Evolutionary conservation across 2,888 invertebrate species (phyloP).

Genomic region (Chymomyza fuscimana): DNA sequence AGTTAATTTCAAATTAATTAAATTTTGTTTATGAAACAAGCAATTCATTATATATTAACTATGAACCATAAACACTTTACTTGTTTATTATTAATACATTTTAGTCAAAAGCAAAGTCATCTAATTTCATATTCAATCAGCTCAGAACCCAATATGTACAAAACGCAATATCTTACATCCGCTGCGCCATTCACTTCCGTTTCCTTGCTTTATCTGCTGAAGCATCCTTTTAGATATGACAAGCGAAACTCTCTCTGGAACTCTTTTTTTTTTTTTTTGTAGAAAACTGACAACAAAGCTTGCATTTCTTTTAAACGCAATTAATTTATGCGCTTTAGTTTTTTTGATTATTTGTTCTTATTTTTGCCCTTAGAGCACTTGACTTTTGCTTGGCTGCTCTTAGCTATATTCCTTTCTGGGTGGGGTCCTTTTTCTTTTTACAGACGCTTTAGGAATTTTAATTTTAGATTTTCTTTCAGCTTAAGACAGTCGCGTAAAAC

Average conservation of each 20-base stretch:
- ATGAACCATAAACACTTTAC: not conserved
- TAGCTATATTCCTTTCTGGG: not conserved
- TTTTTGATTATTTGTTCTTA: not conserved
- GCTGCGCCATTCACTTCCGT: constrained; percentile 71
- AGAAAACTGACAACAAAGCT: constrained; percentile 36
- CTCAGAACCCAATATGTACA: not conserved
- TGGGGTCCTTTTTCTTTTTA: constrained; percentile 18
- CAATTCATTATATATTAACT: not conserved
- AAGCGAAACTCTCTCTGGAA: constrained; percentile 31
- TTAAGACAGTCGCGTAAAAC: constrained; percentile 1
- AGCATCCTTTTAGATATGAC: constrained; percentile 39
- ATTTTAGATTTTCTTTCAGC: constrained; percentile 61
- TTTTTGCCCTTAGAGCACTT: constrained; percentile 31
- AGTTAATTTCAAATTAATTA: not conserved
- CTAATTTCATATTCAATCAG: constrained; percentile 15
- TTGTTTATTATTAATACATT: constrained; percentile 1
- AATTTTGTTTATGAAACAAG: not conserved
- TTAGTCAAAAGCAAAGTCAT: not conserved
- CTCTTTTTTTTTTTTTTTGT: constrained; percentile 48
- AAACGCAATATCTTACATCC: constrained; percentile 42
- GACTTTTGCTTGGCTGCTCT: constrained; percentile 57
- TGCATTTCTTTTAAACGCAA: constrained; percentile 49
- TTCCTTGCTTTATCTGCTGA: constrained; percentile 46
- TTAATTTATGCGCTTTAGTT: constrained; percentile 65
- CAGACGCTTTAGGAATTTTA: constrained; percentile 68